Evolutionary conservation across 2,888 invertebrate species (phyloP).

Genomic region (Tenthredo mesomela): DNA sequence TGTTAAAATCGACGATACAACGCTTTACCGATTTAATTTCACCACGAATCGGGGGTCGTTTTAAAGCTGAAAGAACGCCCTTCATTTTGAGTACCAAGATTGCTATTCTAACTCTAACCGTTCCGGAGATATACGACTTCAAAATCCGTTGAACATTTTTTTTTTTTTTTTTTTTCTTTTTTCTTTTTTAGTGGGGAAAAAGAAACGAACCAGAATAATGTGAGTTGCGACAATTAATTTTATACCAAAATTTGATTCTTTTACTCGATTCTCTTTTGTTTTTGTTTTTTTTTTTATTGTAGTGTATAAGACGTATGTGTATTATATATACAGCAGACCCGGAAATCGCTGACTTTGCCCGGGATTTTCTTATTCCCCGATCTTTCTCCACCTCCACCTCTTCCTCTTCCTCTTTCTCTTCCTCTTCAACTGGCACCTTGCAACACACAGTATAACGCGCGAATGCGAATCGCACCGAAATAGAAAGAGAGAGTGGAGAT

Average conservation of each 20-base stretch:
- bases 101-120: not conserved
- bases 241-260: not conserved
- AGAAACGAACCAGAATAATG: not conserved
- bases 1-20: not conserved
- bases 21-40: not conserved
- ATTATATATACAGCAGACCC: constrained; percentile 4
- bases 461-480: not conserved
- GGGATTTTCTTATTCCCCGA: constrained; percentile 18
- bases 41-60: not conserved
- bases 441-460: constrained; percentile 11
- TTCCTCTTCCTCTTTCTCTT: constrained; percentile 31
- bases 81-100: not conserved
- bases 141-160: not conserved
- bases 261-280: too few species aligned
- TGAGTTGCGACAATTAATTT: not conserved
- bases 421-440: constrained; percentile 33
- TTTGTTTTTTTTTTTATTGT: not conserved
- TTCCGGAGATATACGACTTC: not conserved
- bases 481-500: not conserved
- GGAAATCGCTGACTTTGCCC: constrained; percentile 43
- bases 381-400: constrained; percentile 3
- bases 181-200: not conserved
- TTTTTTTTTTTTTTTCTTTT: not conserved
- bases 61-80: not conserved
- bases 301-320: not conserved